Conservation (phyloP, 2,113 vertebrate species). For the Megaleporinus macrocephalus region DNA sequence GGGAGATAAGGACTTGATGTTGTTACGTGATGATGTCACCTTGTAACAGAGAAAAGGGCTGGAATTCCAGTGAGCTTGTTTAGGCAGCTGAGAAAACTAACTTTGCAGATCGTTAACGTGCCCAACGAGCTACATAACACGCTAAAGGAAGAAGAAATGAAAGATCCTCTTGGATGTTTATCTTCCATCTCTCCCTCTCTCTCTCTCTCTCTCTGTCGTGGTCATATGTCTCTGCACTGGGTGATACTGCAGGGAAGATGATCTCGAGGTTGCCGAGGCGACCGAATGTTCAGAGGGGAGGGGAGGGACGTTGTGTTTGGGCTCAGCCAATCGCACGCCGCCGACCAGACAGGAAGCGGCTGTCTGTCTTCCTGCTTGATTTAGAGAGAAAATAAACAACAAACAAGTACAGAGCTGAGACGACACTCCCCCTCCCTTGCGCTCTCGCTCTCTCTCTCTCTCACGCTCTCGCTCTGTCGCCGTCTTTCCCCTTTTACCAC, state of each 20-base stretch:
- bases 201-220: neutral
- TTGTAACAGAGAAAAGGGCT: too few relatives aligned
- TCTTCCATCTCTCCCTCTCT: neutral
- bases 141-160: too few relatives aligned
- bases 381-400: slow-evolving; percentile 37
- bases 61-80: too few relatives aligned
- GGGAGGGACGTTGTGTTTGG: slow-evolving; percentile 38
- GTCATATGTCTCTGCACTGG: slow-evolving; percentile 54
- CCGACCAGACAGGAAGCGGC: slow-evolving; percentile 18
- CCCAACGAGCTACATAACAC: too few relatives aligned
- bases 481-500: slow-evolving; percentile 28
- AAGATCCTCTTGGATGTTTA: neutral
- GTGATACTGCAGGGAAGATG: slow-evolving; percentile 67
- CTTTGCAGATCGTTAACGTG: too few relatives aligned
- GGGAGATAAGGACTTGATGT: too few relatives aligned
- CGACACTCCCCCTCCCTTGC: slow-evolving; percentile 6
- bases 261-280: slow-evolving; percentile 80
- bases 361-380: slow-evolving; percentile 32
- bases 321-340: slow-evolving; percentile 57
- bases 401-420: slow-evolving; percentile 36
- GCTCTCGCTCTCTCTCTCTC: neutral
- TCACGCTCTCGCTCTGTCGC: slow-evolving; percentile 4
- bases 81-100: neutral
- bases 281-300: slow-evolving; percentile 67
- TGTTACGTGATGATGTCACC: too few relatives aligned